Percentiles rank a stretch among this genome's conserved stretches.
Conservation (phyloP, 2,113 vertebrate genomes). For the Opisthocomus hoazin region DNA sequence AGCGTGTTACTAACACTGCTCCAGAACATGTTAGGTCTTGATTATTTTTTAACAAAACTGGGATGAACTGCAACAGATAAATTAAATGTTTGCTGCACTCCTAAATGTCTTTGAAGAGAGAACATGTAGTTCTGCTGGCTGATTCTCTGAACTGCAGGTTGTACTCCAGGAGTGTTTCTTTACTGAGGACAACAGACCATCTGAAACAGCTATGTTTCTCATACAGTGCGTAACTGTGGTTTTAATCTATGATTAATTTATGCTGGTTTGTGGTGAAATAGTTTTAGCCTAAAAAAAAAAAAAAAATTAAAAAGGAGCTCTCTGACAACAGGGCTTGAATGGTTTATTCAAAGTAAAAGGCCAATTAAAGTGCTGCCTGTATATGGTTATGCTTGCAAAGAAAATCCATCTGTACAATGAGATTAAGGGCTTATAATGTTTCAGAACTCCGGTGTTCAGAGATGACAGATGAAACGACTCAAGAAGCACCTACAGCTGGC, state of each 20-base stretch:
- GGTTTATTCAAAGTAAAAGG: not conserved
- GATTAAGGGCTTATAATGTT: not conserved
- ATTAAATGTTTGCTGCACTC: not conserved
- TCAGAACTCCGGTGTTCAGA: not conserved
- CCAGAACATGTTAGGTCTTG: not conserved
- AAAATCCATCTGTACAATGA: not conserved
- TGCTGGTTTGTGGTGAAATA: not conserved
- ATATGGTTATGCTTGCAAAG: not conserved
- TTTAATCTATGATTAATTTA: not conserved
- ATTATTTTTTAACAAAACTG: conserved; percentile 21
- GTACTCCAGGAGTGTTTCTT: not conserved
- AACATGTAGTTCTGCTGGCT: not conserved
- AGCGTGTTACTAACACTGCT: not conserved
- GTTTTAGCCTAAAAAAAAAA: not conserved
- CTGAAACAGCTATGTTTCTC: not conserved
- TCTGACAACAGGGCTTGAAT: not conserved
- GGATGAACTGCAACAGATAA: not conserved
- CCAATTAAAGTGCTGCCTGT: not conserved
- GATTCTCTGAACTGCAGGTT: not conserved
- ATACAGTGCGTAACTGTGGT: not conserved
- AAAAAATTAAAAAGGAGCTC: not conserved
- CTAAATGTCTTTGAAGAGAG: not conserved
- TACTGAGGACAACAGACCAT: not conserved
- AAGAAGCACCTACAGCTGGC: not conserved
- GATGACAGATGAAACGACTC: not conserved